A percentile compares a stretch with the other conserved stretches of the same genome.
These are phyloP conservation scores for Phylloscopus trochilus DNA, from an alignment of 2,113 vertebrate species.

Conservation along the genomic window DNA sequence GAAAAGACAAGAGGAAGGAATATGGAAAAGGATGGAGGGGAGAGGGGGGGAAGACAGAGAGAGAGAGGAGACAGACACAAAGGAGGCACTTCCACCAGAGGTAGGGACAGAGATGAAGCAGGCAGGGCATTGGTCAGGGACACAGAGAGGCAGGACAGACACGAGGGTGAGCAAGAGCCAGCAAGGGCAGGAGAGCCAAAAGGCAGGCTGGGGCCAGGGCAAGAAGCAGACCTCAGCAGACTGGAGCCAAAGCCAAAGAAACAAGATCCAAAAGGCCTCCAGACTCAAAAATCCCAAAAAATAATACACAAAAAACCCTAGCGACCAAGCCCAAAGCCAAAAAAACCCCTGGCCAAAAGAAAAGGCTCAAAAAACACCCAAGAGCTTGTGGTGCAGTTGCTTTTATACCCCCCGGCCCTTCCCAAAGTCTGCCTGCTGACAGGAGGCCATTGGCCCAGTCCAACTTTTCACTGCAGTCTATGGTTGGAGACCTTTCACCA, in stretches of 20 bases:
- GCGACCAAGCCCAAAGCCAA: background rate
- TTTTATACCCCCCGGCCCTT: background rate
- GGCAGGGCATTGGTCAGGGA: background rate
- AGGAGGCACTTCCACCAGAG: no score
- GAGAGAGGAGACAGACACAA: background rate
- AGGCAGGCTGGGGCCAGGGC: background rate
- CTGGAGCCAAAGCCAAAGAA: background rate
- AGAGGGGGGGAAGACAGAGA: no score
- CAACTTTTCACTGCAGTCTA: background rate
- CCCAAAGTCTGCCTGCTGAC: background rate
- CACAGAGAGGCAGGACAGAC: background rate
- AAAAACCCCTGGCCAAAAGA: background rate
- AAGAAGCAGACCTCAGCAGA: no score
- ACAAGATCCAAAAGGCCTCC: background rate
- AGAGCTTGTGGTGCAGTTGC: no score
- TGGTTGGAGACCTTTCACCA: background rate
- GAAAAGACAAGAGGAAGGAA: background rate
- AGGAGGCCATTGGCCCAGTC: background rate
- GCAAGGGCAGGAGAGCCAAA: rapidly evolving
- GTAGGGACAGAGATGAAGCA: background rate
- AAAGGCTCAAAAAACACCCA: background rate
- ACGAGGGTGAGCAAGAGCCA: background rate
- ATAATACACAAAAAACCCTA: background rate
- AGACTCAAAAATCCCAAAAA: background rate
- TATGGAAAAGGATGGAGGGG: no score